These are phyloP conservation scores for Leptinotarsa lineolata DNA, from an alignment of 1,140 invertebrate species.

Conservation along the genomic window DNA sequence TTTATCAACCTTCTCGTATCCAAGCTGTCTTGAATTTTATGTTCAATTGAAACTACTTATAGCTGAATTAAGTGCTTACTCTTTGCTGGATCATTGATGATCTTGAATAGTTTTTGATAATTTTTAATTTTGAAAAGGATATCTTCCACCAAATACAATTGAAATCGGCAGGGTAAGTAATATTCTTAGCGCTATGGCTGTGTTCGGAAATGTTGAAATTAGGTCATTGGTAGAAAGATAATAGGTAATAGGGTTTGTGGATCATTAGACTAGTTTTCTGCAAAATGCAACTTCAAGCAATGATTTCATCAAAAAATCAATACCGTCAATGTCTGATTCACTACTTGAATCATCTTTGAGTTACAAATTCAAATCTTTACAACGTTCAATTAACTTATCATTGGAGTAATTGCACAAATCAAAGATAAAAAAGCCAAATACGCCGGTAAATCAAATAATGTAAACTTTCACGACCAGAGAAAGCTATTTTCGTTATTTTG, in stretches of 20 bases:
- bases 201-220: conserved; percentile 12
- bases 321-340: background rate
- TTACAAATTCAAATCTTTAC: background rate
- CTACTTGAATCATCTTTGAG: background rate
- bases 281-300: background rate
- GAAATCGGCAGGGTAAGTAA: conserved; percentile 25
- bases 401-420: too few species aligned
- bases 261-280: background rate
- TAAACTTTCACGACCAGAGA: too few species aligned
- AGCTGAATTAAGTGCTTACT: conserved; percentile 21
- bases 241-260: too few species aligned
- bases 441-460: too few species aligned
- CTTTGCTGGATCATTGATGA: conserved; percentile 18
- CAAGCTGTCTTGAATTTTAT: too few species aligned
- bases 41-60: background rate
- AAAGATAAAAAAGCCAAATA: too few species aligned
- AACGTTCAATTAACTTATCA: too few species aligned
- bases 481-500: too few species aligned
- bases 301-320: background rate
- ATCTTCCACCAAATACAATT: conserved; percentile 23
- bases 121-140: conserved; percentile 32
- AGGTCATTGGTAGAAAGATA: too few species aligned
- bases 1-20: too few species aligned
- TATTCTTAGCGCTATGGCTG: conserved; percentile 22
- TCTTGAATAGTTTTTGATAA: conserved; percentile 31